phyloP scores from a whole-genome alignment of 2,888 invertebrate species.

The Dolichopus griseipennis region DNA sequence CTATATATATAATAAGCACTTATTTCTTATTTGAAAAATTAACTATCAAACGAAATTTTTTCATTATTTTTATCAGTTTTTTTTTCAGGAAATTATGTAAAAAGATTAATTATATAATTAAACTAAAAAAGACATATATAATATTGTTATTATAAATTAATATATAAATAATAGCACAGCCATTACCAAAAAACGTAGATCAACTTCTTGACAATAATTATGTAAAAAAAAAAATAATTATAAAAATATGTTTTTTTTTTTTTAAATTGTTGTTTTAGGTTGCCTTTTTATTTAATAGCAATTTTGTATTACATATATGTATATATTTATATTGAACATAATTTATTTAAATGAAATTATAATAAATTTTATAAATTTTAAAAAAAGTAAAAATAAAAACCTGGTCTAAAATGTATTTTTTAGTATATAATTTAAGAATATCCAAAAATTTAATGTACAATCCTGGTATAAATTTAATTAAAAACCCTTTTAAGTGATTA shows the following conservation, averaged over 20 bases:
- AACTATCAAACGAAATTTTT: constrained; percentile 10
- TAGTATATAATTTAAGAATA: no score
- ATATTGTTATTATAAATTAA: constrained; percentile 26
- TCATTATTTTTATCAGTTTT: background rate
- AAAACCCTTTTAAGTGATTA: no score
- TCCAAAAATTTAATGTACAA: no score
- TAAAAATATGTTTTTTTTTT: constrained; percentile 13
- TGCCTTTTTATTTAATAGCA: background rate
- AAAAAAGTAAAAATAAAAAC: no score
- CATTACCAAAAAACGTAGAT: constrained; percentile 89
- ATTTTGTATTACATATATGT: background rate
- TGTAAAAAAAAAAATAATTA: constrained; percentile 14
- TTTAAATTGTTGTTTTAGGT: constrained; percentile 12
- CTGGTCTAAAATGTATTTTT: no score
- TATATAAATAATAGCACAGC: constrained; percentile 50
- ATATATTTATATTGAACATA: no score
- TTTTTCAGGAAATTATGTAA: constrained; percentile 19
- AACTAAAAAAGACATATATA: constrained; percentile 3
- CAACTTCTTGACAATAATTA: constrained; percentile 71
- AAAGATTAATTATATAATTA: constrained; percentile 20
- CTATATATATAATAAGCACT: no score
- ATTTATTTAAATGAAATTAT: no score
- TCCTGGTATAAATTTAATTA: no score
- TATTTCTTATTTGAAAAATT: constrained; percentile 10
- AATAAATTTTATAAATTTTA: no score